Evolutionary conservation across 2,888 invertebrate genomes (phyloP), one percentile per base, ranked within the genome.

Genomic region (Hartigia nigra): DNA sequence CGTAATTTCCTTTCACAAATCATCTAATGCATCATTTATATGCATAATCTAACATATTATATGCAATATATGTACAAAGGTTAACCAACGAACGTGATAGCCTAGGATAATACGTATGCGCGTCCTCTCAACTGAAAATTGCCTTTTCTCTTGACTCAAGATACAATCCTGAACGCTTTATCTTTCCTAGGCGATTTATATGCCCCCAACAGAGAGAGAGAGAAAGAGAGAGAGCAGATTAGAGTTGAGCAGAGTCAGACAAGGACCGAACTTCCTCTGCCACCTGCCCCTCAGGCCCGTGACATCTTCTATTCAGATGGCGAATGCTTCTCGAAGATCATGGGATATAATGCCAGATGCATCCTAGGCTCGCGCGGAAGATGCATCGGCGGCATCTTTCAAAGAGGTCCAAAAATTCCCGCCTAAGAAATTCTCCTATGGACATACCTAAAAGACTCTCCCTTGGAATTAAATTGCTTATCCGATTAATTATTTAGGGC

Each of bases 131-230:
- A 55, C 1, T 55, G 55, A 14, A 23, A 55, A 34, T 36, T 37
- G 76, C n/a, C 76, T 32, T 78, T 34, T 37, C 55, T 77, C 81
- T 80, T 32, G 72, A 23, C 32, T 31, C 31, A 35, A 36, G 75
- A 75, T n/a, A n/a, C 75, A 75, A 75, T 23, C 75, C 23, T 72
- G 78, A 75, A 77, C 74, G 77, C 77, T 85, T 83, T 83, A 84
- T 85, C 80, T 83, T 74, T 80, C 76, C 78, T 78, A 79, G 79
- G 81, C 81, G 80, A 85, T 86, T 86, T 86, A 86, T 85, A 80
- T 78, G 69, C 81, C 55, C 12, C 12, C 12, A 34, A 11, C 31
- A 72, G 31, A 72, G 72, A 72, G 3, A 72, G 2, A n/a, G 72
- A 39, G 39, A 39, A 14, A 39, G 5, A 39, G 14, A 39, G 39